These are phyloP conservation scores for Dendroctonus valens DNA, from an alignment of 1,140 invertebrate genomes.

Conservation along the genomic window DNA sequence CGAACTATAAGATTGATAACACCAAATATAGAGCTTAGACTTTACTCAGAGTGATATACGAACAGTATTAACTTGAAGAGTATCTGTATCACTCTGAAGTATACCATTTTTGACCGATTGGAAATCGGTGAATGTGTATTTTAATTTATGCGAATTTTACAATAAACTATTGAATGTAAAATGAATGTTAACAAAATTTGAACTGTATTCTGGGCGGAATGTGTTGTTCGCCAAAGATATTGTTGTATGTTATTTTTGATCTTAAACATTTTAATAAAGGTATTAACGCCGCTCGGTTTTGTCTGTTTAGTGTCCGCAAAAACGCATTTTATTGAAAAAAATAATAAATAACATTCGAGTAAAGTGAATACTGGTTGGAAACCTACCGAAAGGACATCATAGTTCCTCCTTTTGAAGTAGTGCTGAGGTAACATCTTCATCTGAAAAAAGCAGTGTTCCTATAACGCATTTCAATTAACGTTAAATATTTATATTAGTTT, in stretches of 20 bases:
- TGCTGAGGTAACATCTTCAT: conserved; percentile 19
- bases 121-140: neutral
- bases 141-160: conserved; percentile 8
- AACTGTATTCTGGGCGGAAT: conserved; percentile 14
- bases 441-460: conserved; percentile 20
- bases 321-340: no score
- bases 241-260: conserved; percentile 31
- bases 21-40: conserved; percentile 28
- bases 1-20: conserved; percentile 23
- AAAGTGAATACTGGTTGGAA: no score
- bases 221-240: conserved; percentile 28
- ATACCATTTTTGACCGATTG: neutral
- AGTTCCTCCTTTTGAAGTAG: conserved; percentile 14
- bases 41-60: conserved; percentile 15
- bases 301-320: neutral
- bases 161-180: conserved; percentile 5
- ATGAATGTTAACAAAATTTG: conserved; percentile 11
- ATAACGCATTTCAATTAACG: neutral
- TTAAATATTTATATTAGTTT: no score
- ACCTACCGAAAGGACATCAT: neutral
- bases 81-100: no score
- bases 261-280: conserved; percentile 25
- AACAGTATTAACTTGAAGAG: no score
- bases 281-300: neutral
- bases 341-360: no score